These are phyloP conservation scores for Microctonus brassicae DNA, from an alignment of 2,888 invertebrate genomes.

Conservation along the genomic window DNA sequence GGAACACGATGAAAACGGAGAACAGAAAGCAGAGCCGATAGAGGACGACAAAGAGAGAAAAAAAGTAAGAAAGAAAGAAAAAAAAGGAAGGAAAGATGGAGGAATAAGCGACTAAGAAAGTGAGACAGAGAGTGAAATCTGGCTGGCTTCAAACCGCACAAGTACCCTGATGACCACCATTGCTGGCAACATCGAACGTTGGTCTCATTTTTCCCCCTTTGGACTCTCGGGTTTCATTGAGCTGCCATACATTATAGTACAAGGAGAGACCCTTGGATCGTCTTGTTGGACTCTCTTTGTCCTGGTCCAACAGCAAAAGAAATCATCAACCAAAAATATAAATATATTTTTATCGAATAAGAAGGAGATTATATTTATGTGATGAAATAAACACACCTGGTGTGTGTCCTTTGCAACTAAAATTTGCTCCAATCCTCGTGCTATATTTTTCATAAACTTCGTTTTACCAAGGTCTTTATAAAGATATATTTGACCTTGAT, in stretches of 20 bases:
- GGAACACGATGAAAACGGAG: not conserved
- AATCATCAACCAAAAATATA: conserved; percentile 10
- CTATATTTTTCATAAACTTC: too few species aligned
- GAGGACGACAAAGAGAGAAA: not conserved
- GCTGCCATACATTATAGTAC: not conserved
- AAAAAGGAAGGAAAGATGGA: not conserved
- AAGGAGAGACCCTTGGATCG: not conserved
- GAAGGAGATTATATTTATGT: too few species aligned
- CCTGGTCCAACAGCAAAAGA: conserved; percentile 26
- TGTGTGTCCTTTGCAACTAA: too few species aligned
- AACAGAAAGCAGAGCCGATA: not conserved
- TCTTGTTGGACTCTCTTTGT: too few species aligned
- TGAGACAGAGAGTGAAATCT: conserved; percentile 5
- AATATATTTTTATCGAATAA: too few species aligned
- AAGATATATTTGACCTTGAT: not conserved
- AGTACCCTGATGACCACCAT: not conserved
- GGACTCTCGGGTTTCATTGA: conserved; percentile 30
- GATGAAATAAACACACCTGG: too few species aligned
- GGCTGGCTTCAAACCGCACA: conserved; percentile 14
- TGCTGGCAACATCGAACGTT: conserved; percentile 7
- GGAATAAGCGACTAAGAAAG: not conserved
- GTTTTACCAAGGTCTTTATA: not conserved
- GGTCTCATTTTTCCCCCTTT: conserved; percentile 6
- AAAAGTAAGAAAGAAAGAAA: not conserved
- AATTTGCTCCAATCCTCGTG: too few species aligned